A percentile compares a stretch with the other conserved stretches of the same genome.
Conservation (phyloP, 2,797 vertebrate genomes). For the Meriones psammophilus region DNA sequence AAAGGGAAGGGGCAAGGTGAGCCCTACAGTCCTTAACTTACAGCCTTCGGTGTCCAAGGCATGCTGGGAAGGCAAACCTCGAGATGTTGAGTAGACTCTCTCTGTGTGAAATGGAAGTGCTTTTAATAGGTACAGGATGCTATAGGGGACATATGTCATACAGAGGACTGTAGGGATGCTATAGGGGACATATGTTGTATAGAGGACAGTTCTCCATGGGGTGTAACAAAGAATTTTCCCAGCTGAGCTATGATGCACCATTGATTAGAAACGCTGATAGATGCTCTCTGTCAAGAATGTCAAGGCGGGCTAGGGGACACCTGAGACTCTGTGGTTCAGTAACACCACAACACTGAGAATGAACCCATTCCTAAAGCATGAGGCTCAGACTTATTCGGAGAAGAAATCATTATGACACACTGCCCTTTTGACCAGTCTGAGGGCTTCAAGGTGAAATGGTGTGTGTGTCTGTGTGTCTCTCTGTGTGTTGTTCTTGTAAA, state of each 20-base stretch:
- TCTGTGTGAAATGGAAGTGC: not conserved
- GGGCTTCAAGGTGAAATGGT: not conserved
- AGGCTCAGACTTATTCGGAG: not conserved
- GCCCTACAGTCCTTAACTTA: not conserved
- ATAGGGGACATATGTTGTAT: too few species aligned
- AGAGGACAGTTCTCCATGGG: not conserved
- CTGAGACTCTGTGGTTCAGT: not conserved
- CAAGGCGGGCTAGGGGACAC: not conserved
- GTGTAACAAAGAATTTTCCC: not conserved
- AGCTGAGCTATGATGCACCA: not conserved
- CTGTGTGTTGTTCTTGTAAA: not conserved
- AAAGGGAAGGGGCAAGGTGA: not conserved
- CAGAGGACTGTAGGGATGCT: too few species aligned
- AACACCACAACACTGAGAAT: not conserved
- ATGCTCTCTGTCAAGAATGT: not conserved
- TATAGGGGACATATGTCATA: not conserved
- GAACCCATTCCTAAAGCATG: not conserved
- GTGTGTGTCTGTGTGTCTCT: conserved; percentile 38
- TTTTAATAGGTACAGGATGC: not conserved
- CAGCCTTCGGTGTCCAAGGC: not conserved
- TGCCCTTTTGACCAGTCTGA: not conserved
- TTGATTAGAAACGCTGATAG: not conserved
- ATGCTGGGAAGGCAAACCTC: not conserved
- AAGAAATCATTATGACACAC: not conserved
- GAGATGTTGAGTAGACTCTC: not conserved